phyloP scores from a whole-genome alignment of 2,797 vertebrate genomes.

The Gymnoscopelus microlampas region DNA sequence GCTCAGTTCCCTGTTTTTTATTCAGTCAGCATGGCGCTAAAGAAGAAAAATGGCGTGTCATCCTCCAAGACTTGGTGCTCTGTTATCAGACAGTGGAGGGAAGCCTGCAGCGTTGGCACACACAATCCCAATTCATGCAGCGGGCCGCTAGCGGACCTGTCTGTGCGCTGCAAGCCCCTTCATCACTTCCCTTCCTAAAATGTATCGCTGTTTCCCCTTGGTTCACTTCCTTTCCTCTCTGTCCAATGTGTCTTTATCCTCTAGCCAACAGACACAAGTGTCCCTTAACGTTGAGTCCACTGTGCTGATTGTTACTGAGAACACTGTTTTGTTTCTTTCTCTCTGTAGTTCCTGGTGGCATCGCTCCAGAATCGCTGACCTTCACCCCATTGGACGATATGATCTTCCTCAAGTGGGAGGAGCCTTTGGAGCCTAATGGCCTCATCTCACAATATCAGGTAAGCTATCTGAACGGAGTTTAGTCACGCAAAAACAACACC shows the following conservation, averaged over 20 bases:
- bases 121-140: constrained; percentile 58
- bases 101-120: constrained; percentile 16
- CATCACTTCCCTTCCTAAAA: constrained; percentile 38
- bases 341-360: too few relatives aligned
- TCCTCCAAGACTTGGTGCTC: constrained; percentile 51
- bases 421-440: constrained; percentile 87
- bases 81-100: constrained; percentile 54
- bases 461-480: background rate
- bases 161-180: constrained; percentile 38
- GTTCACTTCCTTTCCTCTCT: constrained; percentile 38
- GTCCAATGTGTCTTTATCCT: constrained; percentile 55
- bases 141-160: constrained; percentile 13
- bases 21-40: constrained; percentile 49
- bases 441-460: constrained; percentile 90
- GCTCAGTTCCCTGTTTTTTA: constrained; percentile 49
- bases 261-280: constrained; percentile 36
- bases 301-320: constrained; percentile 54
- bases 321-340: too few relatives aligned
- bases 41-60: constrained; percentile 68
- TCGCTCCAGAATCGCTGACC: constrained; percentile 59
- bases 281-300: constrained; percentile 50
- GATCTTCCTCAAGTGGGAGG: constrained; percentile 70
- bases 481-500: background rate
- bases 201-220: constrained; percentile 16
- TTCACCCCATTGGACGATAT: constrained; percentile 87